phyloP scores from a whole-genome alignment of 2,113 vertebrate species.

The Saccopteryx bilineata region DNA sequence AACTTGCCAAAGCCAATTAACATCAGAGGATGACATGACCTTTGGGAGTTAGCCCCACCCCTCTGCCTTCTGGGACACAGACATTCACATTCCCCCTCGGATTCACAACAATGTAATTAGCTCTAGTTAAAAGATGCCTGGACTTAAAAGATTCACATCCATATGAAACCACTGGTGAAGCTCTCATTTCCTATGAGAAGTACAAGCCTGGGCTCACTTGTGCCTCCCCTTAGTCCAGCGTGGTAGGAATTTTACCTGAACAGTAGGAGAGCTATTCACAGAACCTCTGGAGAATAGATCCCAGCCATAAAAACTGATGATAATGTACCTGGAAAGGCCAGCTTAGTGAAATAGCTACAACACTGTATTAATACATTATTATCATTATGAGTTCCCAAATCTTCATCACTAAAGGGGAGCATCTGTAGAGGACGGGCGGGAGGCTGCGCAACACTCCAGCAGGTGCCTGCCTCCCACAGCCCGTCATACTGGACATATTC shows the following conservation, averaged over 20 bases:
- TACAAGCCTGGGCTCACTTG: not conserved
- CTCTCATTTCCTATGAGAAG: not conserved
- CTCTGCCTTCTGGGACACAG: not conserved
- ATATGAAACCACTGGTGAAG: not conserved
- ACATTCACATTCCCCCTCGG: not conserved
- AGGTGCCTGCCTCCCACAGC: not conserved
- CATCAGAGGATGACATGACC: not conserved
- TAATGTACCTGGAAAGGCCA: conserved; percentile 61
- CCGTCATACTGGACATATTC: not conserved
- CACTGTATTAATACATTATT: conserved; percentile 35
- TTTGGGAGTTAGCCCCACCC: not conserved
- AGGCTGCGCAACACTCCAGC: not conserved
- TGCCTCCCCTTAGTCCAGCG: not conserved
- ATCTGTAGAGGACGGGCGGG: not conserved
- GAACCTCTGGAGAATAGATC: conserved; percentile 67
- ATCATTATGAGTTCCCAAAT: not conserved
- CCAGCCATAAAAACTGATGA: conserved; percentile 57
- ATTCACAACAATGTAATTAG: not conserved
- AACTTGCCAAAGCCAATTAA: not conserved
- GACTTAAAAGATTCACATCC: not conserved
- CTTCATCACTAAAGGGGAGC: not conserved
- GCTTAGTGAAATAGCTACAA: conserved; percentile 67
- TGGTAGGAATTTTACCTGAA: conserved; percentile 62
- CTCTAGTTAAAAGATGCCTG: not conserved
- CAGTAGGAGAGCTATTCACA: conserved; percentile 52